Evolutionary conservation across 2,113 vertebrate species (phyloP), one percentile per base, ranked within the genome.

Genomic region (Lipotes vexillifer): DNA sequence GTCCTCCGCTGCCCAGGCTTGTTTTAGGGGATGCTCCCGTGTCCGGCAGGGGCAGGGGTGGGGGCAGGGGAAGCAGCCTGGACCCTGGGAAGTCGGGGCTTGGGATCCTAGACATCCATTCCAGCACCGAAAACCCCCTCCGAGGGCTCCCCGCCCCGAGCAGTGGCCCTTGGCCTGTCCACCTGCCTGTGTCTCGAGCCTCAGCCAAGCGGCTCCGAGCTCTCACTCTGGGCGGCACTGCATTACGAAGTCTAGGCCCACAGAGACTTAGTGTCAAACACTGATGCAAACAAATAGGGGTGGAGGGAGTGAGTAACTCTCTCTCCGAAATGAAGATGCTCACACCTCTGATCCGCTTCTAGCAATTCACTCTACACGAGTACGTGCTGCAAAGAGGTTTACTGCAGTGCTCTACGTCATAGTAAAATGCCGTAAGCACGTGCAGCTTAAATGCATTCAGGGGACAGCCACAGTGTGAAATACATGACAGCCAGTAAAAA

Each of bases 381-480:
- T 0, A 7, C 11, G 1, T 0, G 1, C 36, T 31, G 21, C 27
- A 12, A 29, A 36, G 15, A 10, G 2, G 1, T 5, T 12, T 36
- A 6, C 8, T 18, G 17, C 17, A 8, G 88, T 46, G 4, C 27
- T 12, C n/a, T 33, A 8, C 25, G 15, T 55, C 5, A 77, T 0
- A 29, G 15, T 8, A n/a, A 44, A 36, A 52, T 17, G 55, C 33
- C 0, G 1, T 52, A 25, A 3, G 27, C n/a, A n/a, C n/a, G 57
- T 2, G 9, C 44, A 46, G 8, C 10, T 11, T 9, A 18, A 27
- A 21, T 3, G 3, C 15, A 25, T 17, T 1, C 36, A 33, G 1
- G 27, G 52, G 8, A 14, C 3, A 3, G 31, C 14, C 4, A 0
- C 2, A 1, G 4, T 3, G 7, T 46, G 69, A 44, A 18, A 27